phyloP scores from a whole-genome alignment of 2,888 invertebrate genomes.

The Nomada ferruginata region DNA sequence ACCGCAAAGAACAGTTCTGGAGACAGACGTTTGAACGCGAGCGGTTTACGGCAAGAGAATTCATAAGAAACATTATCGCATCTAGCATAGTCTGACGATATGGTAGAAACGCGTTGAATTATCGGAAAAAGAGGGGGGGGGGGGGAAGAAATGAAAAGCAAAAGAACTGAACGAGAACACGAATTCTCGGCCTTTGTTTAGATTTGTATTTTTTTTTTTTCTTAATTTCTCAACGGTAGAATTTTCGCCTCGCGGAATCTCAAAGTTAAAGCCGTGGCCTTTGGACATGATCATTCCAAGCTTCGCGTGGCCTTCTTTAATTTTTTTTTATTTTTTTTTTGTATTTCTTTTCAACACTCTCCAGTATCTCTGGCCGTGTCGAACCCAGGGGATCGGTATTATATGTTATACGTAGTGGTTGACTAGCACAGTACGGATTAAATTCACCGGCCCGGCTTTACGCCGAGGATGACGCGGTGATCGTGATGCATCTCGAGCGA shows the following conservation, averaged over 20 bases:
- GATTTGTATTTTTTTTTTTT: neutral
- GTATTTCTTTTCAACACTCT: neutral
- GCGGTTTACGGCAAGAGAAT: neutral
- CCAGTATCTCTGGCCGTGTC: neutral
- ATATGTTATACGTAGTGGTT: neutral
- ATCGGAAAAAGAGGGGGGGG: too few relatives aligned
- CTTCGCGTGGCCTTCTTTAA: neutral
- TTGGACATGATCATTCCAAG: conserved; percentile 23
- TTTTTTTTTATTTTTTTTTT: neutral
- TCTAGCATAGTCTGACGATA: neutral
- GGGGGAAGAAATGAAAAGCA: neutral
- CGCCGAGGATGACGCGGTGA: neutral
- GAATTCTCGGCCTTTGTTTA: neutral
- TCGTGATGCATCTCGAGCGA: conserved; percentile 5
- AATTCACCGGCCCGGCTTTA: neutral
- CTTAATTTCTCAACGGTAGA: neutral
- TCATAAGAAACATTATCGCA: too few relatives aligned
- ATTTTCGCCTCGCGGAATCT: conserved; percentile 28
- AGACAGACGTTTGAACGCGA: neutral
- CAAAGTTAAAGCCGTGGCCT: conserved; percentile 51
- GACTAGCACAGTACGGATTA: neutral
- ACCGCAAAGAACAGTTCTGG: neutral
- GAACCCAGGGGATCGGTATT: neutral
- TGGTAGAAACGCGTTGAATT: neutral
- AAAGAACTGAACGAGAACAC: too few relatives aligned